Percentiles rank a stretch among this genome's conserved stretches.
phyloP scores from a whole-genome alignment of 2,113 vertebrate genomes.

The Melanocharis versteri region DNA sequence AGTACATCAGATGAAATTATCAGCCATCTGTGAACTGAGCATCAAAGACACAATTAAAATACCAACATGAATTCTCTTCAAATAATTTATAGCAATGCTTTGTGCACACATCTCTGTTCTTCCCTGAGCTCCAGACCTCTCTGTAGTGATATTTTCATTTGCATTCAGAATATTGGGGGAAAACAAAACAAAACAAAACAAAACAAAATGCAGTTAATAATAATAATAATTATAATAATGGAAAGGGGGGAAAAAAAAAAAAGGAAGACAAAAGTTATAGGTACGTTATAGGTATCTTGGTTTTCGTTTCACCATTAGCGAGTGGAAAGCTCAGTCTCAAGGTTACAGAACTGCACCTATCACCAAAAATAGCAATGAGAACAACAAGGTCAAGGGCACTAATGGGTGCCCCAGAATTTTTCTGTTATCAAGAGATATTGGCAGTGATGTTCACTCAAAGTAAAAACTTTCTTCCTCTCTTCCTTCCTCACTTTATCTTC shows the following conservation, averaged over 20 bases:
- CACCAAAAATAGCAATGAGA: not conserved
- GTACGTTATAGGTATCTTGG: not conserved
- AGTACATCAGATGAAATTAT: slow-evolving; percentile 43
- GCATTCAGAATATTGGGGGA: not conserved
- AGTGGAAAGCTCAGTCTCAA: not conserved
- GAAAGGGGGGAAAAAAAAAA: not conserved
- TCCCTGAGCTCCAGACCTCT: not conserved
- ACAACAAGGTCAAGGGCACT: not conserved
- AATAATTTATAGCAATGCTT: slow-evolving; percentile 16
- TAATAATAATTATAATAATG: not conserved
- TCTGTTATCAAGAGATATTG: not conserved
- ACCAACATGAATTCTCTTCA: slow-evolving; percentile 16
- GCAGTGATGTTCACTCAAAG: not conserved
- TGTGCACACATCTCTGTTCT: not conserved
- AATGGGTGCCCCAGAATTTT: not conserved
- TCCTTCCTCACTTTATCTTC: not conserved
- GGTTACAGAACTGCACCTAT: not conserved
- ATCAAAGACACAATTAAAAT: slow-evolving; percentile 54
- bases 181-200: no score
- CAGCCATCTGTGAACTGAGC: slow-evolving; percentile 36
- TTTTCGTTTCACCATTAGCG: not conserved
- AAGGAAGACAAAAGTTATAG: not conserved
- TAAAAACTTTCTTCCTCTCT: not conserved
- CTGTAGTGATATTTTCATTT: slow-evolving; percentile 37
- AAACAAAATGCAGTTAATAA: not conserved